A percentile compares a stretch with the other conserved stretches of the same genome.
Evolutionary conservation across 2,113 vertebrate species (phyloP).

Genomic region (Bucco capensis): DNA sequence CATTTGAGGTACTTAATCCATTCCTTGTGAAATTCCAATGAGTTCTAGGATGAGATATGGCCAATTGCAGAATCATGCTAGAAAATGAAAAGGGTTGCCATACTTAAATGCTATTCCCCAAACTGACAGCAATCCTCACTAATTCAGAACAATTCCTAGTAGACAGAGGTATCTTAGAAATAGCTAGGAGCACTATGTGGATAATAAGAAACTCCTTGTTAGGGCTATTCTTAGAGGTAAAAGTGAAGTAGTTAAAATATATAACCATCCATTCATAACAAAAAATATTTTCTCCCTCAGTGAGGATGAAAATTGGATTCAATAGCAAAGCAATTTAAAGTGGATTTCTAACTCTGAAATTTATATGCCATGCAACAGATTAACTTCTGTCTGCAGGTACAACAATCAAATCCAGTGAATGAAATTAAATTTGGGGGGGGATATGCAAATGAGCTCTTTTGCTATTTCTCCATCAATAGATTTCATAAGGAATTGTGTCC

Average conservation of each 20-base stretch:
- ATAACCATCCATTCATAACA: slow-evolving; percentile 22
- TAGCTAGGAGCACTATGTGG: not conserved
- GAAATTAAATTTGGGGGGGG: not conserved
- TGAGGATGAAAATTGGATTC: slow-evolving; percentile 55
- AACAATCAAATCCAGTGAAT: slow-evolving; percentile 48
- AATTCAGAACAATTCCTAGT: not conserved
- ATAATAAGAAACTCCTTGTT: not conserved
- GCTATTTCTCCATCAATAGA: not conserved
- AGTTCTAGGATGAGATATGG: not conserved
- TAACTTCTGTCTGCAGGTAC: slow-evolving; percentile 32
- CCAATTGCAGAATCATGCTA: not conserved
- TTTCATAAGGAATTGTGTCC: not conserved
- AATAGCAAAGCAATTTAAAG: slow-evolving; percentile 47
- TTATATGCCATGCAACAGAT: slow-evolving; percentile 8
- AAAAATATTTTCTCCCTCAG: slow-evolving; percentile 56
- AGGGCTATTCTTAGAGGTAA: not conserved
- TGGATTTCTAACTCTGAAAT: slow-evolving; percentile 12
- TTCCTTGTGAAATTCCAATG: not conserved
- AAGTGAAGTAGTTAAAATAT: slow-evolving; percentile 24
- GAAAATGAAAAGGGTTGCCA: not conserved
- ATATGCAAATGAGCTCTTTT: not conserved
- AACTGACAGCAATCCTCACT: not conserved
- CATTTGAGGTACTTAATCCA: not conserved
- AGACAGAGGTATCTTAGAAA: not conserved
- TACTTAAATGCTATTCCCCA: not conserved